Base-by-base conservation (phyloP, 2,797 vertebrate genomes). In the Platyrinchus mystaceus region DNA sequence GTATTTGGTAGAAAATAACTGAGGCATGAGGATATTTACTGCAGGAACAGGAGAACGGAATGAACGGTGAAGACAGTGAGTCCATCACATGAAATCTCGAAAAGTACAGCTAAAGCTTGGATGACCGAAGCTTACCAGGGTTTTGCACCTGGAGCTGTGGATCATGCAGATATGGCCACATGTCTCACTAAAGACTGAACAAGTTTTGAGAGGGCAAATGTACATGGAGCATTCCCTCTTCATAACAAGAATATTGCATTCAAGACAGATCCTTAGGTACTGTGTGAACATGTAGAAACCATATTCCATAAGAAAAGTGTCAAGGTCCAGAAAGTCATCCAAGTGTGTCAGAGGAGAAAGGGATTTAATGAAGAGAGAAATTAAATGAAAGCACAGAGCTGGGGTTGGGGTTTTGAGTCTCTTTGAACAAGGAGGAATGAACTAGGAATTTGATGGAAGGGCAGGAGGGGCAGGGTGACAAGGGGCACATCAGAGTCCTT, bases 101-200 rank as follows among this genome's bases (percentile, higher is more conserved):
- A 19, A 12, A 67, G 8, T 63, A 27, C 16, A 68, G 11, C 4
- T 18, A 55, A 78, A 76, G 18, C 16, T 16, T 43, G 34, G 5
- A 3, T 46, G 30, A 37, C 4, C 0, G 0, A 60, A 70, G 6
- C 30, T 68, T 75, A 36, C 39, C 52, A 67, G 53, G 7, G 3
- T 47, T 78, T 59, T 49, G 9, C 12, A 10, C 7, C 39, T n/a
- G 20, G 24, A 56, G 46, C 8, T 86, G 67, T 32, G 71, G 55
- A 43, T 80, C 4, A 1, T 50, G 16, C 10, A 75, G 58, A 26
- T 66, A 23, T 0, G 2, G 13, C 16, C 16, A 18, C 36, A 26
- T 5, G 18, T 20, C 36, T 55, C 34, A 10, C 20, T 26, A 23
- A 79, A 70, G n/a, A 58, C 50, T 55, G 49, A 63, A 43, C 3